These are phyloP conservation scores for Notechis scutatus DNA, from an alignment of 2,113 vertebrate genomes.

Conservation along the genomic window DNA sequence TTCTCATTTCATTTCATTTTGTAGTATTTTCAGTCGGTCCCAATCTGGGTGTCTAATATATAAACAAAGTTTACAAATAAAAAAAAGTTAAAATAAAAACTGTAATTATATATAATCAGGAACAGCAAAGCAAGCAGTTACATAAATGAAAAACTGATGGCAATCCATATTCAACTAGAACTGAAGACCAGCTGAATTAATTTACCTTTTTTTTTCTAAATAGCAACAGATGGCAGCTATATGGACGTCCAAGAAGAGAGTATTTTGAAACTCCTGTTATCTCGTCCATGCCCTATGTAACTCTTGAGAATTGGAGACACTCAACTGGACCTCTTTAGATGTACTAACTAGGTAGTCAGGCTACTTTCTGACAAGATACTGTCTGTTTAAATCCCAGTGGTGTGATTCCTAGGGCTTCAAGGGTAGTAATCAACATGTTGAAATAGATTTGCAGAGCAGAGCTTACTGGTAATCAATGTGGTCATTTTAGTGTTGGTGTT, in stretches of 20 bases:
- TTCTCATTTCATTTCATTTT: background rate
- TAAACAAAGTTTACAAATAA: background rate
- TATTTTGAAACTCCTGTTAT: background rate
- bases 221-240: background rate
- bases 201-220: background rate
- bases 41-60: background rate
- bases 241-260: background rate
- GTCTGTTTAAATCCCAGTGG: background rate
- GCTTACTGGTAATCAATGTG: background rate
- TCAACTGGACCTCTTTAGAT: background rate
- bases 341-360: background rate
- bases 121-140: background rate
- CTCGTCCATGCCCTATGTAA: background rate
- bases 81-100: background rate
- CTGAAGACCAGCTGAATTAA: background rate
- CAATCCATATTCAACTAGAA: background rate
- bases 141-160: background rate
- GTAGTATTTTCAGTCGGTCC: background rate
- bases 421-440: background rate
- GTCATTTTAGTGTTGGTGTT: background rate
- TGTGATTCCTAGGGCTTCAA: background rate
- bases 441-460: background rate
- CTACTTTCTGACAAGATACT: background rate
- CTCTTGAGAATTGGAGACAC: background rate
- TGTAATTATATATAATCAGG: background rate